Evolutionary conservation across 2,797 vertebrate genomes (phyloP).

Genomic region (Apodemus agrarius): DNA sequence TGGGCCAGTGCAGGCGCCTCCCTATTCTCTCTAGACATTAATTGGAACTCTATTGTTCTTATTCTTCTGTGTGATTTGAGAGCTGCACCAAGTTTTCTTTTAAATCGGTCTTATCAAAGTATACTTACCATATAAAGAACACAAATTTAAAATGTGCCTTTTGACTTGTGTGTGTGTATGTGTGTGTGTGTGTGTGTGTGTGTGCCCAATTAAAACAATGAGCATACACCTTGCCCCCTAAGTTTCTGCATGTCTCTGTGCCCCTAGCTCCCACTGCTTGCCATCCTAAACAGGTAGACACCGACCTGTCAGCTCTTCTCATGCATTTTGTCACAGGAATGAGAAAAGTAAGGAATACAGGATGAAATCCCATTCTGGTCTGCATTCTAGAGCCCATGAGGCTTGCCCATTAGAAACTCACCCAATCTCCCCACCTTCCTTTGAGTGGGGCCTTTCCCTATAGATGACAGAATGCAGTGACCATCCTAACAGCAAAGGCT

Average conservation of each 20-base stretch:
- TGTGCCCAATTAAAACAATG: background rate
- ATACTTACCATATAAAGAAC: background rate
- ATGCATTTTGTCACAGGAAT: background rate
- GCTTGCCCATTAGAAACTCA: background rate
- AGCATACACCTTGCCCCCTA: background rate
- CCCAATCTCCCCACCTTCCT: background rate
- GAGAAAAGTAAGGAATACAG: background rate
- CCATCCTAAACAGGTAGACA: background rate
- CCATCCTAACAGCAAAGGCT: background rate
- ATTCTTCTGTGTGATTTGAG: background rate
- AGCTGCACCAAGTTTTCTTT: background rate
- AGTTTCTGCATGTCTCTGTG: background rate
- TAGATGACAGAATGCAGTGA: background rate
- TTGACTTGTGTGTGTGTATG: background rate
- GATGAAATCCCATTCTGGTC: background rate
- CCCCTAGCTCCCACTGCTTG: background rate
- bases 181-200: no score
- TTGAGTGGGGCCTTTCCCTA: background rate
- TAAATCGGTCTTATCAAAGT: background rate
- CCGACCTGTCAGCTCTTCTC: background rate
- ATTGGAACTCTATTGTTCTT: background rate
- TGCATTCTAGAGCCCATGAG: background rate
- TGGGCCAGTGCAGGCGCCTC: background rate
- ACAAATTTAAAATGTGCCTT: conserved; percentile 12
- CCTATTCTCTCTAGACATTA: background rate